Evolutionary conservation across 2,888 invertebrate species (phyloP), one percentile per base, ranked within the genome.

Genomic region (Rutpela maculata): DNA sequence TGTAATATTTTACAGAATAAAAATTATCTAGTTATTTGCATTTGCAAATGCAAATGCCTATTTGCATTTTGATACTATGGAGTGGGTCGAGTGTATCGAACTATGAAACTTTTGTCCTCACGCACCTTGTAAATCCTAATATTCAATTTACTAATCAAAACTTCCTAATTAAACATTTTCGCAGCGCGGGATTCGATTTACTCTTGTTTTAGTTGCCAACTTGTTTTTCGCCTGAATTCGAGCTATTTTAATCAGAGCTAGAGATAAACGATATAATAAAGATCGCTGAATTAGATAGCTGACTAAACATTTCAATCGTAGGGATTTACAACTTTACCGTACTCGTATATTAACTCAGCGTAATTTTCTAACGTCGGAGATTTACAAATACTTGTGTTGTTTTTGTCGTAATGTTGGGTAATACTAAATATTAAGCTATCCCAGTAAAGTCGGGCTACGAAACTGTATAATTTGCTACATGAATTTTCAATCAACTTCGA

Each of bases 151-250:
- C 77, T 77, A 81, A 82, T 82, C 80, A 81, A 75, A 82, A 81
- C 82, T 82, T 78, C 75, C 78, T 81, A 82, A 82, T 82, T 82
- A 80, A 81, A 78, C 75, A 76, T 78, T 80, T 79, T 76, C 69
- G 67, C 12, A 55, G 78, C 38, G 75, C 69, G 63, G 74, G 75
- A 78, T 80, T 74, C 74, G 76, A 73, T 80, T 77, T 76, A 57
- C 57, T 56, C 70, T 79, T 74, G 78, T 76, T 78, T 78, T 76
- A 76, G 76, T 71, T 71, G 71, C 71, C 66, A 74, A 78, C 76
- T 78, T 76, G 76, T 76, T 78, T 74, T 74, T 76, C 60, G 65
- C 18, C 65, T 43, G 15, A 18, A 65, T 43, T 11, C 31, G 19
- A 65, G 43, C 65, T 43, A 65, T 65, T 65, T 65, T 65, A 65